Evolutionary conservation across 2,888 invertebrate species (phyloP).

Genomic region (Notocelia uddmanniana): DNA sequence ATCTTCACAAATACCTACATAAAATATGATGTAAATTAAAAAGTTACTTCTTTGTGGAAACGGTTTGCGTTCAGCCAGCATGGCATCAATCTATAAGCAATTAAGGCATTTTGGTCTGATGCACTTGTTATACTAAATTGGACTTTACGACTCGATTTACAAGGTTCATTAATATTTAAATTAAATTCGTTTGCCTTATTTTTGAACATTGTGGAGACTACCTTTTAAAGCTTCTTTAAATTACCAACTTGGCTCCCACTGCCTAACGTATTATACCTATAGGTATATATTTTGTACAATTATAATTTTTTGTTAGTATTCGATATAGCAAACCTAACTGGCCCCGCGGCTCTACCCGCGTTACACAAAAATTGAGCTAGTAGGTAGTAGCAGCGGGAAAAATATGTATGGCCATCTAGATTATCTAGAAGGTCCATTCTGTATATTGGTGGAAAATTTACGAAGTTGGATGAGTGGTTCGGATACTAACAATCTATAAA

Average conservation of each 20-base stretch:
- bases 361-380: too few species aligned
- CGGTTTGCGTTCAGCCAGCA: slow-evolving; percentile 32
- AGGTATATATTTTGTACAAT: too few species aligned
- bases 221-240: neutral
- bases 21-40: slow-evolving; percentile 53
- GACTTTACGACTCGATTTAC: neutral
- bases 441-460: too few species aligned
- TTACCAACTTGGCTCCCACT: neutral
- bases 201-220: neutral
- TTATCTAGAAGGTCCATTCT: too few species aligned
- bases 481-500: too few species aligned
- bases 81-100: slow-evolving; percentile 36
- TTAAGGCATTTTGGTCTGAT: slow-evolving; percentile 29
- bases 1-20: neutral
- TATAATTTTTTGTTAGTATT: neutral
- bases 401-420: too few species aligned
- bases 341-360: neutral
- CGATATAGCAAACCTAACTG: neutral
- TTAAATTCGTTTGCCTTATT: neutral
- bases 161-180: slow-evolving; percentile 3
- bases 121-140: neutral
- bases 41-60: slow-evolving; percentile 16
- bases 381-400: too few species aligned
- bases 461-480: too few species aligned
- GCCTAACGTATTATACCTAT: neutral